Conservation (phyloP, 2,113 vertebrate species). For the Serilophus lunatus region DNA sequence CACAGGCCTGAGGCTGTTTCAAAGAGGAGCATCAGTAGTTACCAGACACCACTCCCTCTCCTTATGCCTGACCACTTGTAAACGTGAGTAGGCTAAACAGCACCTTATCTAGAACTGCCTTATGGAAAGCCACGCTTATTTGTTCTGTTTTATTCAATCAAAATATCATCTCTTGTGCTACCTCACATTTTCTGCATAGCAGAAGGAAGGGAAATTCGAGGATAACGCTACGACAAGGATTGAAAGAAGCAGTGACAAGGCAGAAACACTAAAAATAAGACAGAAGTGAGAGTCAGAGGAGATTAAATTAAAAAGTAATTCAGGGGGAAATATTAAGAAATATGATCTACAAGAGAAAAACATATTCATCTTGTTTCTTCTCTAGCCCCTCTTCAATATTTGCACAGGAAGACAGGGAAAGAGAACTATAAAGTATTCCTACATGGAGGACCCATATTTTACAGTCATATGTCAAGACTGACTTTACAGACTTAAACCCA, state of each 20-base stretch:
- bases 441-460: not conserved
- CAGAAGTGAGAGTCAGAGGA: not conserved
- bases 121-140: not conserved
- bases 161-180: not conserved
- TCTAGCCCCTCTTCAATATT: not conserved
- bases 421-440: not conserved
- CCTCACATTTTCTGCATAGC: not conserved
- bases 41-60: not conserved
- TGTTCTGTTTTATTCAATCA: not conserved
- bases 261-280: not conserved
- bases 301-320: not conserved
- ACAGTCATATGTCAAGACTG: not conserved
- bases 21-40: not conserved
- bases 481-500: not conserved
- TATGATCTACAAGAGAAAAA: not conserved
- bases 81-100: not conserved
- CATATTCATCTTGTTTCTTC: not conserved
- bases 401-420: not conserved
- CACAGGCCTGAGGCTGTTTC: not conserved
- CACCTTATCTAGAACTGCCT: not conserved
- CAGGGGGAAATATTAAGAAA: not conserved
- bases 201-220: not conserved
- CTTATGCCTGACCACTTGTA: not conserved
- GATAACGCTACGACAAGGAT: not conserved
- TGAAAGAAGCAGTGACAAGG: not conserved